Percentiles rank a stretch among this genome's conserved stretches.
Conservation (phyloP, 2,113 vertebrate genomes). For the Myanophis thanlyinensis region DNA sequence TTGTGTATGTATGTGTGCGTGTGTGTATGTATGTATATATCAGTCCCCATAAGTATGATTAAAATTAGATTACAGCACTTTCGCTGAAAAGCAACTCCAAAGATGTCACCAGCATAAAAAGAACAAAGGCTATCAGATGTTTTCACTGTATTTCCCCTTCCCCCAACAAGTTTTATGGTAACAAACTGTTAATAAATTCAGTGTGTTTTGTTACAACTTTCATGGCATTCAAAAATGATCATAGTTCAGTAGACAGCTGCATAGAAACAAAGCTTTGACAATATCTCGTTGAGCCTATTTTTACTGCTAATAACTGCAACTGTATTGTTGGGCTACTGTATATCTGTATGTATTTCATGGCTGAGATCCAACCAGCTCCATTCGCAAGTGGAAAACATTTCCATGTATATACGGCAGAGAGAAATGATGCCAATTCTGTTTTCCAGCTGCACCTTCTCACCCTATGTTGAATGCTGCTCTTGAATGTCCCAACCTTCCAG, state of each 20-base stretch:
- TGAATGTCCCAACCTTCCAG: slow-evolving; percentile 30
- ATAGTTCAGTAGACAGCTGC: slow-evolving; percentile 79
- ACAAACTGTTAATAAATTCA: slow-evolving; percentile 77
- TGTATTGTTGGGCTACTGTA: slow-evolving; percentile 72
- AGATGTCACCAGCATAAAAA: slow-evolving; percentile 68
- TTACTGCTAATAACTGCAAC: slow-evolving; percentile 68
- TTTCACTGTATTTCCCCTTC: slow-evolving; percentile 66
- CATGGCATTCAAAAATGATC: slow-evolving; percentile 77
- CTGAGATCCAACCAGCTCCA: background rate
- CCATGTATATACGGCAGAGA: background rate
- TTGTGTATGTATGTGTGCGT: background rate
- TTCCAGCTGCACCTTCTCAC: background rate
- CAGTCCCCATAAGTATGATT: slow-evolving; percentile 76
- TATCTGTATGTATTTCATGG: slow-evolving; percentile 57
- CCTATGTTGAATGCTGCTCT: background rate
- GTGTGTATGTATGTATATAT: slow-evolving; percentile 8
- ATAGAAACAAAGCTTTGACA: slow-evolving; percentile 77
- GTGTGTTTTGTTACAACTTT: slow-evolving; percentile 69
- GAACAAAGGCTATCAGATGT: slow-evolving; percentile 70
- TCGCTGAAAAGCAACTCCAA: slow-evolving; percentile 65
- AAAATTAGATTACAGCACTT: slow-evolving; percentile 78
- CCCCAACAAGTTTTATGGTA: slow-evolving; percentile 73
- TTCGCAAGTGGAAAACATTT: background rate
- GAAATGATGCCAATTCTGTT: background rate
- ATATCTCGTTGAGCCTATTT: slow-evolving; percentile 80